A percentile compares a stretch with the other conserved stretches of the same genome.
Evolutionary conservation across 2,797 vertebrate species (phyloP).

Genomic region (Eulemur rubriventer): DNA sequence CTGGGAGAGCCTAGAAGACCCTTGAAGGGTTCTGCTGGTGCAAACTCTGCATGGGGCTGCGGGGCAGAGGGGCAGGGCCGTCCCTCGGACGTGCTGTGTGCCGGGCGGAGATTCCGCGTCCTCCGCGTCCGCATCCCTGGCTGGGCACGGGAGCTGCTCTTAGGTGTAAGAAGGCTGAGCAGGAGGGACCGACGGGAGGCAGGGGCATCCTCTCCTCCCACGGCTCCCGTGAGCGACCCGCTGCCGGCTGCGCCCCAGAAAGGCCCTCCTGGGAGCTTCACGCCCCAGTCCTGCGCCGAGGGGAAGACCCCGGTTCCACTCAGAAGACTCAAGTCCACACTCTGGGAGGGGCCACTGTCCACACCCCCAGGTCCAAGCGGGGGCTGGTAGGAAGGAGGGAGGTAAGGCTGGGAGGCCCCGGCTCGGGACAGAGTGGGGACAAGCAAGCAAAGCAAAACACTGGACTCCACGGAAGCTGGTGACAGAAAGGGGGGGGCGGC

Average conservation of each 20-base stretch:
- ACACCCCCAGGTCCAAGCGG: background rate
- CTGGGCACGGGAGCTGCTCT: background rate
- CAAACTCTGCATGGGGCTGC: constrained; percentile 54
- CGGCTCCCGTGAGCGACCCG: background rate
- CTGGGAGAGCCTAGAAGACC: constrained; percentile 60
- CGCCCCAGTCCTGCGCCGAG: background rate
- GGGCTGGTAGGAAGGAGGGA: background rate
- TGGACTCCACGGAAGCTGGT: constrained; percentile 65
- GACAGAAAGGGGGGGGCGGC: background rate
- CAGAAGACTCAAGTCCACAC: constrained; percentile 43
- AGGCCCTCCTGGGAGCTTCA: background rate
- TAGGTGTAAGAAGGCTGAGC: background rate
- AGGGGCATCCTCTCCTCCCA: background rate
- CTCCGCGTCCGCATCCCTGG: background rate
- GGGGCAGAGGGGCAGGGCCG: background rate
- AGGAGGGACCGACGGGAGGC: background rate
- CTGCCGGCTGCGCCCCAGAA: background rate
- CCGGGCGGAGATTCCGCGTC: background rate
- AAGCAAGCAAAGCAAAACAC: constrained; percentile 75
- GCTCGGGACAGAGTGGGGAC: constrained; percentile 43
- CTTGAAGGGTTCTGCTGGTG: constrained; percentile 74
- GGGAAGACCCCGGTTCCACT: constrained; percentile 16
- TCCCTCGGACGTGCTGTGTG: background rate
- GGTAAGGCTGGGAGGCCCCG: constrained; percentile 12
- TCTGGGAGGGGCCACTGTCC: background rate